A percentile compares a stretch with the other conserved stretches of the same genome.
Evolutionary conservation across 2,888 invertebrate genomes (phyloP).

Genomic region (Cheilosia vulpina): DNA sequence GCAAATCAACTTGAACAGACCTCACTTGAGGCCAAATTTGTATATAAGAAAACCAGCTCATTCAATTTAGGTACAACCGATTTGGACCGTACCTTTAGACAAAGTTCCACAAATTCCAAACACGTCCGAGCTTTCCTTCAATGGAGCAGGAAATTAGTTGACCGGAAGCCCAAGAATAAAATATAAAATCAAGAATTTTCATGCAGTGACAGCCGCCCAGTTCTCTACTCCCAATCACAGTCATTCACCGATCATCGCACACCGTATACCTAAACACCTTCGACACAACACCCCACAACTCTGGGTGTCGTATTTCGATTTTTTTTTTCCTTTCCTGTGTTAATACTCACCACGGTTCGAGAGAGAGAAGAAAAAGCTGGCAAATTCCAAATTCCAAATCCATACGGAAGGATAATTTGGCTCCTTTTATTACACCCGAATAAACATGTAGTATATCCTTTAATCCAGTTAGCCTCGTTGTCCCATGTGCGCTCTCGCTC

Average conservation of each 20-base stretch:
- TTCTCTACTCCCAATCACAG: conserved; percentile 31
- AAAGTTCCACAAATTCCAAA: background rate
- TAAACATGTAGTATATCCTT: conserved; percentile 75
- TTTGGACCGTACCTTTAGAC: background rate
- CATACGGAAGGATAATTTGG: conserved; percentile 75
- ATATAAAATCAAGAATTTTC: conserved; percentile 61
- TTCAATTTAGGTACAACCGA: background rate
- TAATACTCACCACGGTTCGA: conserved; percentile 26
- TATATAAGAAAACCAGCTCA: too few relatives aligned
- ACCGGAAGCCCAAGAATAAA: conserved; percentile 72
- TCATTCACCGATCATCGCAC: conserved; percentile 2
- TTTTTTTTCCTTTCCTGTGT: conserved; percentile 50
- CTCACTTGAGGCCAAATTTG: too few relatives aligned
- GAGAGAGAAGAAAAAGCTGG: conserved; percentile 11
- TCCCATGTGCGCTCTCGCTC: conserved; percentile 60
- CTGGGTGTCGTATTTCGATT: conserved; percentile 28
- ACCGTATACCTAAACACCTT: background rate
- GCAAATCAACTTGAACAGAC: too few relatives aligned
- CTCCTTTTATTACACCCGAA: conserved; percentile 75
- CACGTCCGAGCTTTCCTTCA: conserved; percentile 46
- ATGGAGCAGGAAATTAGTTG: conserved; percentile 74
- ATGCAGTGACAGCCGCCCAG: conserved; percentile 29
- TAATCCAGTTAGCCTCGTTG: conserved; percentile 73
- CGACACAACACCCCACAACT: conserved; percentile 18
- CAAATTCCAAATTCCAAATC: conserved; percentile 72